Percentiles rank a stretch among this genome's conserved stretches.
These are phyloP conservation scores for Andrena bucephala DNA, from an alignment of 2,888 invertebrate species.

Conservation along the genomic window DNA sequence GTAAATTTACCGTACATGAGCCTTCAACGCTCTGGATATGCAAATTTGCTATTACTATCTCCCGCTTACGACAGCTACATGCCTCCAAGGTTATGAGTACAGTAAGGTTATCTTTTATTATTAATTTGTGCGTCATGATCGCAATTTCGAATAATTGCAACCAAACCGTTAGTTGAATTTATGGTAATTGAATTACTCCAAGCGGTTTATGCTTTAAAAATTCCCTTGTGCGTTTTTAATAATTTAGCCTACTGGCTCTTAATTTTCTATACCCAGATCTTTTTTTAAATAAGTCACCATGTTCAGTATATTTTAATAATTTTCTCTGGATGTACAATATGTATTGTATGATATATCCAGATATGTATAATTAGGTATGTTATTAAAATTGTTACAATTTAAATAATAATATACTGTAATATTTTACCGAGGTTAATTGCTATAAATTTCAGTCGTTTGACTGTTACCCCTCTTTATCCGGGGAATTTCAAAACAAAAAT, in stretches of 20 bases:
- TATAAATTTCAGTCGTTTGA: too few relatives aligned
- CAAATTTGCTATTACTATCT: slow-evolving; percentile 44
- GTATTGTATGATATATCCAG: too few relatives aligned
- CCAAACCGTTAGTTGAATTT: neutral
- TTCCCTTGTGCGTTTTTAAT: neutral
- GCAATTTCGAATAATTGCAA: neutral
- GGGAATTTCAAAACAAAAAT: too few relatives aligned
- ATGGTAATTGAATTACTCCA: neutral
- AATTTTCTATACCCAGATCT: neutral
- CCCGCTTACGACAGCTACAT: slow-evolving; percentile 21
- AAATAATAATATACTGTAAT: too few relatives aligned
- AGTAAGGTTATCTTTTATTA: slow-evolving; percentile 26
- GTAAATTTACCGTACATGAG: slow-evolving; percentile 37
- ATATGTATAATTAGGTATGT: too few relatives aligned
- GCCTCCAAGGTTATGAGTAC: slow-evolving; percentile 50
- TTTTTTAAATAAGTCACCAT: too few relatives aligned
- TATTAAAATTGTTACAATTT: too few relatives aligned
- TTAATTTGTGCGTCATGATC: neutral
- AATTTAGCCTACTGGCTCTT: neutral
- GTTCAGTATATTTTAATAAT: too few relatives aligned
- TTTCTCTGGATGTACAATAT: too few relatives aligned
- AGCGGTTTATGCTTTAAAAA: neutral
- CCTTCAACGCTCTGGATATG: slow-evolving; percentile 51
- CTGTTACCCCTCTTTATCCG: too few relatives aligned
- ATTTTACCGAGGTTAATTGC: too few relatives aligned